Evolutionary conservation across 2,888 invertebrate genomes (phyloP).

Genomic region (Clitarchus hookeri): DNA sequence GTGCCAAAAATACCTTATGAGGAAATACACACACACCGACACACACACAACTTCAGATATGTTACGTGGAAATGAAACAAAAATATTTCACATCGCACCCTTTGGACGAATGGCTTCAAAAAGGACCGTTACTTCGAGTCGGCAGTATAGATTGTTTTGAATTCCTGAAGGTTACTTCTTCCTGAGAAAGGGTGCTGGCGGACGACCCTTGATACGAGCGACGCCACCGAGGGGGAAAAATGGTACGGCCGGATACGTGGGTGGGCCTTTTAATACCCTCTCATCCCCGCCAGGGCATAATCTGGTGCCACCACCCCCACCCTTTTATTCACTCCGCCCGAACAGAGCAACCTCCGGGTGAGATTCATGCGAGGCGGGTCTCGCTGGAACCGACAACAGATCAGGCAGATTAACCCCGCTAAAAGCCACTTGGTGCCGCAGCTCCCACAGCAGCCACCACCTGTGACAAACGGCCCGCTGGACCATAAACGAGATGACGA

Average conservation of each 20-base stretch:
- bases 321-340: not conserved
- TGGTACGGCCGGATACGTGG: not conserved
- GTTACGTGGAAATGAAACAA: no score
- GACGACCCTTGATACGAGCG: not conserved
- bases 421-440: not conserved
- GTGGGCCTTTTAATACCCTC: constrained; percentile 2
- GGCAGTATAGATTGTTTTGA: no score
- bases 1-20: no score
- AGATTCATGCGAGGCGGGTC: no score
- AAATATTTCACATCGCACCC: no score
- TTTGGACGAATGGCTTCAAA: no score
- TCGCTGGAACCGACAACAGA: not conserved
- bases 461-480: not conserved
- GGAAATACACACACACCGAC: no score
- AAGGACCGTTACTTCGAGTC: no score
- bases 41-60: no score
- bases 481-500: no score
- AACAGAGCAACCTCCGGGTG: not conserved
- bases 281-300: not conserved
- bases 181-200: not conserved
- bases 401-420: not conserved
- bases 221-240: not conserved
- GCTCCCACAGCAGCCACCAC: not conserved
- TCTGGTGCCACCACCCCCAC: not conserved
- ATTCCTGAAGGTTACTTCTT: not conserved